phyloP scores from a whole-genome alignment of 2,797 vertebrate genomes.

The Cossypha niveicapilla region DNA sequence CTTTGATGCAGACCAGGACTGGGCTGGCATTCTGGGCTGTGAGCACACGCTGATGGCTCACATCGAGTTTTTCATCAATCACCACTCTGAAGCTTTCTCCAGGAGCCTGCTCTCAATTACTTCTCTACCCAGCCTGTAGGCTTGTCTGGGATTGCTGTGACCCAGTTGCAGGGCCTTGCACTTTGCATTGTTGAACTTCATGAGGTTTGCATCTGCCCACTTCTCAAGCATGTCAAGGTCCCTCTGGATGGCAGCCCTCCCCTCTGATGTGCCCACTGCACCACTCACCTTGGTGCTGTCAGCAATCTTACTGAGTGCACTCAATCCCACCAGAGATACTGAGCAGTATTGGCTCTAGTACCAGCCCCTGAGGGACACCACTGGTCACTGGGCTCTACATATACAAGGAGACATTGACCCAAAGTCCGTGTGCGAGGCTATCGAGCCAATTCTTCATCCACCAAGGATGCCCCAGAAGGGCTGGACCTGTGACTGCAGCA shows the following conservation, averaged over 20 bases:
- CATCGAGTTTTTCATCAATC: fast-evolving
- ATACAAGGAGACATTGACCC: neutral
- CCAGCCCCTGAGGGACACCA: neutral
- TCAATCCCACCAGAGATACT: neutral
- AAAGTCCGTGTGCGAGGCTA: neutral
- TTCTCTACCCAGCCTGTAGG: neutral
- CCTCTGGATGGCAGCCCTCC: neutral
- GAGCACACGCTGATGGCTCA: fast-evolving
- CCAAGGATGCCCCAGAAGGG: neutral
- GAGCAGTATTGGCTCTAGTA: neutral
- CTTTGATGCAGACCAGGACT: neutral
- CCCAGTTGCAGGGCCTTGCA: neutral
- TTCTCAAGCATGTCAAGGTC: neutral
- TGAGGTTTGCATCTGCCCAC: neutral
- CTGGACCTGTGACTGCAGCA: neutral
- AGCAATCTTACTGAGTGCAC: too few species aligned
- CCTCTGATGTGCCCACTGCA: neutral
- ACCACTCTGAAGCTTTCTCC: neutral
- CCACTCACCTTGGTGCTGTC: neutral
- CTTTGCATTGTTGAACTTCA: neutral
- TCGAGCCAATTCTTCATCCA: neutral
- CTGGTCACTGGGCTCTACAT: neutral
- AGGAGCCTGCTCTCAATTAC: neutral
- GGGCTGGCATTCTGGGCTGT: fast-evolving
- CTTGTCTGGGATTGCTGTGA: neutral